phyloP scores from a whole-genome alignment of 2,797 vertebrate species.

The Gobio occitaniae region DNA sequence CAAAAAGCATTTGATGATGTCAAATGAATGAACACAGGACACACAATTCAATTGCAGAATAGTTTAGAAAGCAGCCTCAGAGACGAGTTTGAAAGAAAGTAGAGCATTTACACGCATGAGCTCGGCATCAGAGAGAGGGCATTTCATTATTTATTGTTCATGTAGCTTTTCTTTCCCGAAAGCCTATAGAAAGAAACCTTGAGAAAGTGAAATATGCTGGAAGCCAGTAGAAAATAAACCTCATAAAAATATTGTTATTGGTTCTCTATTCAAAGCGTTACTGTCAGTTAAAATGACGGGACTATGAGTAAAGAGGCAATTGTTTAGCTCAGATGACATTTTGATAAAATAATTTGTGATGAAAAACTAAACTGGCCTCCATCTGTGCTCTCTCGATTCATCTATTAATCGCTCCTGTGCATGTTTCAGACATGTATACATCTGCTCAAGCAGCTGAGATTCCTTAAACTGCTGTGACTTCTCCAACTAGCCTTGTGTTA shows the following conservation, averaged over 20 bases:
- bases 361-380: slow-evolving; percentile 38
- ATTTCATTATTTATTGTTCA: not conserved
- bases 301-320: not conserved
- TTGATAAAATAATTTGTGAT: slow-evolving; percentile 57
- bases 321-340: not conserved
- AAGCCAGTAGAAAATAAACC: slow-evolving; percentile 56
- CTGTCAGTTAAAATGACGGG: slow-evolving; percentile 44
- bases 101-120: slow-evolving; percentile 27
- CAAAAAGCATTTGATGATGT: slow-evolving; percentile 10
- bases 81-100: slow-evolving; percentile 31
- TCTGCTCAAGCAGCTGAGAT: not conserved
- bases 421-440: not conserved
- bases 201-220: slow-evolving; percentile 45
- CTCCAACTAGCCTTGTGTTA: not conserved
- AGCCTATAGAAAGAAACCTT: slow-evolving; percentile 49
- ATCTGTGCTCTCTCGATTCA: slow-evolving; percentile 30
- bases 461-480: not conserved
- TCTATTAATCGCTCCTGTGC: not conserved
- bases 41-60: slow-evolving; percentile 1
- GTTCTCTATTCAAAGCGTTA: slow-evolving; percentile 32
- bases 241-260: slow-evolving; percentile 42
- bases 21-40: slow-evolving; percentile 39
- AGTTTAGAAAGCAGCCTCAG: slow-evolving; percentile 35
- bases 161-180: not conserved
- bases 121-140: slow-evolving; percentile 19